phyloP scores from a whole-genome alignment of 2,113 vertebrate genomes.

The Siphamia tubifer region DNA sequence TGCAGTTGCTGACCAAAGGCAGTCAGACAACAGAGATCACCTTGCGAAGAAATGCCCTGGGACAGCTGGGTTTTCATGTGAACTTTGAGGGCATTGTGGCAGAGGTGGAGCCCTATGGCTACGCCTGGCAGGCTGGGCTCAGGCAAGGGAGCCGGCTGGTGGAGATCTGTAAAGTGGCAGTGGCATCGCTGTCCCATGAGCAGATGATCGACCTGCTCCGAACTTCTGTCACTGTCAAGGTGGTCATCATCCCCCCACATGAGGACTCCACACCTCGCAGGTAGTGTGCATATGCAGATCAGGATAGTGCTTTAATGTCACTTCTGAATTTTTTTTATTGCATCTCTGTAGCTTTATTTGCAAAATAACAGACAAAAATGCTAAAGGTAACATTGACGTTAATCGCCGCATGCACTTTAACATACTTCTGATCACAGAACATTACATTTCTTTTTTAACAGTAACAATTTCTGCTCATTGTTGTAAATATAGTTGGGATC shows the following conservation, averaged over 20 bases:
- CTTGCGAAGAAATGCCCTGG: constrained; percentile 90
- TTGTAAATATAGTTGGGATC: too few relatives aligned
- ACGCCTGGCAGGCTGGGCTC: constrained; percentile 94
- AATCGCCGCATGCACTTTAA: too few relatives aligned
- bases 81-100: constrained; percentile 98
- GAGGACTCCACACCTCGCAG: constrained; percentile 95
- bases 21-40: constrained; percentile 95
- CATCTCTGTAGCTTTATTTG: too few relatives aligned
- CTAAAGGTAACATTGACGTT: too few relatives aligned
- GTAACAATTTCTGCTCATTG: too few relatives aligned
- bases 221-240: constrained; percentile 94
- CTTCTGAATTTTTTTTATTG: too few relatives aligned
- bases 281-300: constrained; percentile 59
- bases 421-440: too few relatives aligned
- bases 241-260: constrained; percentile 93
- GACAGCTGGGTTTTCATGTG: constrained; percentile 95
- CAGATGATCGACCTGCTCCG: constrained; percentile 97
- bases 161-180: constrained; percentile 95
- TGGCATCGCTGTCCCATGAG: constrained; percentile 93
- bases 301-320: too few relatives aligned
- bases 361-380: too few relatives aligned
- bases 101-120: constrained; percentile 94
- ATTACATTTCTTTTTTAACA: too few relatives aligned
- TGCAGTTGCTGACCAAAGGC: constrained; percentile 91
- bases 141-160: constrained; percentile 94